These are phyloP conservation scores for Andrena camellia DNA, from an alignment of 2,888 invertebrate species.

Conservation along the genomic window DNA sequence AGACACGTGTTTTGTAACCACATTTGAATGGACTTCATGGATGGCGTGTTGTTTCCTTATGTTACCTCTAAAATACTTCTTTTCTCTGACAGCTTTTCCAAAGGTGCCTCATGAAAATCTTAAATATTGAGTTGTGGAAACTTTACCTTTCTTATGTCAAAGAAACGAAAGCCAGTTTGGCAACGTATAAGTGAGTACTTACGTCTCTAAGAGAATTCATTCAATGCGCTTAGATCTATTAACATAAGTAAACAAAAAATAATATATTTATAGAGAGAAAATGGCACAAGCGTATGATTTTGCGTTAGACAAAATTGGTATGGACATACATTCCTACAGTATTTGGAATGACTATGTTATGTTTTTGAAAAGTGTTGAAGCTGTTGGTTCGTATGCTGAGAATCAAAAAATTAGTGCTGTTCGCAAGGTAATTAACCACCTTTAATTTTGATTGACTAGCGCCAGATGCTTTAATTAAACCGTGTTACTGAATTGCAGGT, in stretches of 20 bases:
- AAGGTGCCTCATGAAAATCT: slow-evolving; percentile 98
- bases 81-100: slow-evolving; percentile 94
- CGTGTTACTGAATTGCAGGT: slow-evolving; percentile 86
- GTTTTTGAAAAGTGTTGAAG: slow-evolving; percentile 98
- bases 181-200: slow-evolving; percentile 94
- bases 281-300: slow-evolving; percentile 99
- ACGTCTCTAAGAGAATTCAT: slow-evolving; percentile 17
- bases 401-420: slow-evolving; percentile 99
- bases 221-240: neutral
- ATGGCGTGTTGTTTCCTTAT: slow-evolving; percentile 33
- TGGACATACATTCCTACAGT: slow-evolving; percentile 98
- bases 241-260: slow-evolving; percentile 28
- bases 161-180: slow-evolving; percentile 97
- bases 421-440: slow-evolving; percentile 89
- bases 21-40: slow-evolving; percentile 50
- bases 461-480: neutral
- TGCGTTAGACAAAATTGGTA: slow-evolving; percentile 98
- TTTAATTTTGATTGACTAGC: neutral
- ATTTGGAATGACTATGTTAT: slow-evolving; percentile 99
- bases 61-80: slow-evolving; percentile 68
- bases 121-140: slow-evolving; percentile 99
- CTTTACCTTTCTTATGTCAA: slow-evolving; percentile 98
- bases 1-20: slow-evolving; percentile 59
- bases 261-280: slow-evolving; percentile 92
- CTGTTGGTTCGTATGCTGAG: slow-evolving; percentile 99